phyloP scores from a whole-genome alignment of 2,888 invertebrate species.

The Thecophora atra region DNA sequence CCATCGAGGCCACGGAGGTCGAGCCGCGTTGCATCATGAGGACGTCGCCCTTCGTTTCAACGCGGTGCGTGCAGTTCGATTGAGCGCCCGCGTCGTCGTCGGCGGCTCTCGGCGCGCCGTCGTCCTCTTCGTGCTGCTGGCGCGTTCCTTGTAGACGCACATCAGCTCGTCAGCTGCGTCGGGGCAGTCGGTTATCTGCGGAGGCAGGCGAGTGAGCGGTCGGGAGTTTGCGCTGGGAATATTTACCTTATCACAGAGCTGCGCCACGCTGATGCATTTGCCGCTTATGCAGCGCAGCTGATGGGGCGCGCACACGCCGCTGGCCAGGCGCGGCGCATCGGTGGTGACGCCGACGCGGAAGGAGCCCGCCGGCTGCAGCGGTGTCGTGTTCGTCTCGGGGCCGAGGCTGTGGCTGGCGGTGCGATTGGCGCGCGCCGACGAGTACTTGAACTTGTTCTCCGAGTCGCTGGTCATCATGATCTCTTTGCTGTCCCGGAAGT shows the following conservation, averaged over 20 bases:
- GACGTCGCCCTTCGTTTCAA: conserved; percentile 57
- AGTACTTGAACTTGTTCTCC: conserved; percentile 64
- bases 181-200: conserved; percentile 68
- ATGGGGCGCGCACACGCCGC: conserved; percentile 61
- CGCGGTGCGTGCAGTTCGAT: conserved; percentile 52
- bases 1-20: no score
- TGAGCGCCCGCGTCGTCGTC: conserved; percentile 41
- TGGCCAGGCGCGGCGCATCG: conserved; percentile 35
- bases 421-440: conserved; percentile 54
- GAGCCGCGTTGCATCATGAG: conserved; percentile 42
- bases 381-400: conserved; percentile 49
- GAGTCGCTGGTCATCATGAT: conserved; percentile 72
- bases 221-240: background rate
- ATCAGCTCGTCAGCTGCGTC: conserved; percentile 74
- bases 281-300: conserved; percentile 74
- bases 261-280: conserved; percentile 72
- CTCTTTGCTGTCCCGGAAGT: conserved; percentile 71
- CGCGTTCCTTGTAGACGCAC: conserved; percentile 69
- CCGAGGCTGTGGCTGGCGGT: conserved; percentile 44
- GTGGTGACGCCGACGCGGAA: conserved; percentile 48
- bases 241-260: conserved; percentile 70
- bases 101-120: conserved; percentile 39
- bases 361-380: conserved; percentile 52
- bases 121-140: conserved; percentile 42
- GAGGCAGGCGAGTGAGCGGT: conserved; percentile 23